phyloP scores from a whole-genome alignment of 2,888 invertebrate genomes.

The Leptopilina myrica region DNA sequence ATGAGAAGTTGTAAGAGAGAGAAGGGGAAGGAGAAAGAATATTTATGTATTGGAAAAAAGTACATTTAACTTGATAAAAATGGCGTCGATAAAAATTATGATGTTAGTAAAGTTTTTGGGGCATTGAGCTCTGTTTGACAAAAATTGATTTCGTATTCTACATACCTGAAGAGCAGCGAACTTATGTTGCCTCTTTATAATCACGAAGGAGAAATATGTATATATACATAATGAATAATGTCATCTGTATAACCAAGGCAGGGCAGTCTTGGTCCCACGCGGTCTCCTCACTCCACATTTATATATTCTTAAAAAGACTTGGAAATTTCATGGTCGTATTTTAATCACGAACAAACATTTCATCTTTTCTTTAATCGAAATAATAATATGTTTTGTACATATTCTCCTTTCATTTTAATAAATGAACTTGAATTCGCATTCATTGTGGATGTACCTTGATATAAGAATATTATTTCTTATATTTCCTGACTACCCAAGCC shows the following conservation, averaged over 20 bases:
- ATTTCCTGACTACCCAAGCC: no score
- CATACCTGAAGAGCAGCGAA: conserved; percentile 15
- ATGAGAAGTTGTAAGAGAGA: not conserved
- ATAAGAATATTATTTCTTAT: no score
- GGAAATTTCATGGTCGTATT: not conserved
- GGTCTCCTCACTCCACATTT: conserved; percentile 5
- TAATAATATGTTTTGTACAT: not conserved
- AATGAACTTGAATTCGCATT: no score
- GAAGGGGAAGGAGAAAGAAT: not conserved
- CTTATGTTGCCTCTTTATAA: conserved; percentile 18
- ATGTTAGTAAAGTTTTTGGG: not conserved
- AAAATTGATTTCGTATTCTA: conserved; percentile 27
- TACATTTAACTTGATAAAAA: not conserved
- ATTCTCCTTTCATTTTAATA: not conserved
- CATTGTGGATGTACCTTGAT: no score
- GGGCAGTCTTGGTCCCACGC: conserved; percentile 16
- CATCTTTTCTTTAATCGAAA: not conserved
- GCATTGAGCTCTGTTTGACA: conserved; percentile 3
- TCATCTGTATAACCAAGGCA: conserved; percentile 3
- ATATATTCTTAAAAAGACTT: conserved; percentile 1
- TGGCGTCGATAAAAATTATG: conserved; percentile 8
- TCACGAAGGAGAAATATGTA: conserved; percentile 19
- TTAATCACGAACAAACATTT: not conserved
- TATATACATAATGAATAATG: conserved; percentile 24
- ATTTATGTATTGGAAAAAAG: not conserved